Percentiles rank a stretch among this genome's conserved stretches.
Evolutionary conservation across 1,140 invertebrate species (phyloP).

Genomic region (Ceratina australensis): DNA sequence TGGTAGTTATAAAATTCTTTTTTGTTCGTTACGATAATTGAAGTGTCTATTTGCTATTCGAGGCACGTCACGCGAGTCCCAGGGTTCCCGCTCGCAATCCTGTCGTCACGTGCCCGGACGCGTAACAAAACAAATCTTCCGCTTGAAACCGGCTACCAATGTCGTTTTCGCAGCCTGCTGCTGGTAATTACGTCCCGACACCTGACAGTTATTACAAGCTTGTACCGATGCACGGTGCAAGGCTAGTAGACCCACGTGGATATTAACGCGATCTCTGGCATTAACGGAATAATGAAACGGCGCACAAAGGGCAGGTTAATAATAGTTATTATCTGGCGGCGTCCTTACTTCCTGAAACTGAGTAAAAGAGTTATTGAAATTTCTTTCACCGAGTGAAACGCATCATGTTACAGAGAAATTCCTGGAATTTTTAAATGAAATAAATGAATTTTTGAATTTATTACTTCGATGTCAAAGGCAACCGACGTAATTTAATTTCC

Average conservation of each 20-base stretch:
- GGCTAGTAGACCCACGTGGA: neutral
- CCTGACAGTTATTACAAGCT: conserved; percentile 48
- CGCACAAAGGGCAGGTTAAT: conserved; percentile 26
- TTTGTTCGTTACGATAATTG: neutral
- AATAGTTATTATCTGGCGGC: conserved; percentile 29
- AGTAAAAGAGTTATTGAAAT: neutral
- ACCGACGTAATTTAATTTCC: no score
- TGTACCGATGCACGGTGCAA: neutral
- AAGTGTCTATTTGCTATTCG: neutral
- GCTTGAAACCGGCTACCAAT: conserved; percentile 19
- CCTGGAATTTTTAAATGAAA: no score
- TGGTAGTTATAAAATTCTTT: neutral
- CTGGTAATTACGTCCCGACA: conserved; percentile 43
- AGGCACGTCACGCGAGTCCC: neutral
- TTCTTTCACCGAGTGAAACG: neutral
- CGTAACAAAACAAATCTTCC: conserved; percentile 40
- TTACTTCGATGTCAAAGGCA: no score
- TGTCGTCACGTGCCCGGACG: neutral
- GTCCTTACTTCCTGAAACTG: neutral
- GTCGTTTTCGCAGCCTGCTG: conserved; percentile 16
- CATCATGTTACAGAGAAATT: no score
- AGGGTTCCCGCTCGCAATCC: neutral
- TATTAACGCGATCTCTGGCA: conserved; percentile 37
- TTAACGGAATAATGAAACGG: conserved; percentile 30
- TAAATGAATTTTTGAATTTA: no score